Percentiles rank a stretch among this genome's conserved stretches.
Evolutionary conservation across 2,797 vertebrate genomes (phyloP).

Genomic region (Ceryle rudis): DNA sequence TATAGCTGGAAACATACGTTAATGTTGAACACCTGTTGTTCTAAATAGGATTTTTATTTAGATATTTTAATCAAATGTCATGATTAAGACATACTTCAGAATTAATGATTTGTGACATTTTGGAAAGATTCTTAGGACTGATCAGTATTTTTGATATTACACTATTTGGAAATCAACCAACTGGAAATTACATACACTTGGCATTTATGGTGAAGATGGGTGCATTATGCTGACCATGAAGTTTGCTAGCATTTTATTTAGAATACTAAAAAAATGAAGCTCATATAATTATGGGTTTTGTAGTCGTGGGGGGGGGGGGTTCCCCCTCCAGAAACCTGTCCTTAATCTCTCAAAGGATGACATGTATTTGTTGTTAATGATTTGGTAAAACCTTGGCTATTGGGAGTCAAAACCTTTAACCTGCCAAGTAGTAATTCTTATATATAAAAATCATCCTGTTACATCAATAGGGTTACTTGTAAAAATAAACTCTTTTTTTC

Average conservation of each 20-base stretch:
- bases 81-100: neutral
- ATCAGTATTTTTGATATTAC: neutral
- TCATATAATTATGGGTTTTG: neutral
- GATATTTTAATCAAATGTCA: neutral
- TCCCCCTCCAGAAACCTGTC: neutral
- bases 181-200: neutral
- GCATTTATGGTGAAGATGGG: neutral
- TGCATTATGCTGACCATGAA: neutral
- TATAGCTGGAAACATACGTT: neutral
- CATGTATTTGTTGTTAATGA: neutral
- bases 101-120: neutral
- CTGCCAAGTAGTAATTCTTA: neutral
- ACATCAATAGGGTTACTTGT: neutral
- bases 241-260: neutral
- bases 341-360: neutral
- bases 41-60: neutral
- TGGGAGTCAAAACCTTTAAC: neutral
- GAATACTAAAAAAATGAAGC: neutral
- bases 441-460: neutral
- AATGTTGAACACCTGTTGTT: neutral
- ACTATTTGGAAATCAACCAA: neutral
- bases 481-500: neutral
- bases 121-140: neutral
- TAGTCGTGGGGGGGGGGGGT: no score
- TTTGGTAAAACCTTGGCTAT: neutral